Conservation (phyloP, 2,797 vertebrate species). For the Fringilla coelebs region DNA sequence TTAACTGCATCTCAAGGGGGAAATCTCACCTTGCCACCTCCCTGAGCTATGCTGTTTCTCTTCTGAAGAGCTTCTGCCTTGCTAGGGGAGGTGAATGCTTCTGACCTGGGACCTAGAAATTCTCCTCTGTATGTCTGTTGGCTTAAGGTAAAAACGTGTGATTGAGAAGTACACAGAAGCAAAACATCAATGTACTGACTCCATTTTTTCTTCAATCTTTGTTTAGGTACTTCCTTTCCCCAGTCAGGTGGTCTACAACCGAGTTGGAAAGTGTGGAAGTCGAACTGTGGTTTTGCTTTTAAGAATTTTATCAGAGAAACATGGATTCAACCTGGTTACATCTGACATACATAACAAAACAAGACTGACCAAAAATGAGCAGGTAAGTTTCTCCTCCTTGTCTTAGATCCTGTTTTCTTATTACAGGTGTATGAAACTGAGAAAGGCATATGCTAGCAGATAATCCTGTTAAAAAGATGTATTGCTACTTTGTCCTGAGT, state of each 20-base stretch:
- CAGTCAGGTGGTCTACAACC: constrained; percentile 98
- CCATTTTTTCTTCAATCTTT: not conserved
- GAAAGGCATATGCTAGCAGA: not conserved
- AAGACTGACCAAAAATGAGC: constrained; percentile 93
- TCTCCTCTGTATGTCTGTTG: not conserved
- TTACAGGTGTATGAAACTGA: not conserved
- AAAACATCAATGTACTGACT: not conserved
- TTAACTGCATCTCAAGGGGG: not conserved
- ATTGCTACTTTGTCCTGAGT: not conserved
- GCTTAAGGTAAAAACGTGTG: not conserved
- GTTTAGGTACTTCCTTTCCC: constrained; percentile 91
- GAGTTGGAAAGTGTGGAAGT: constrained; percentile 98
- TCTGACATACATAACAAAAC: constrained; percentile 99
- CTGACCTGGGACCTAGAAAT: not conserved
- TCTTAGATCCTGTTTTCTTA: not conserved
- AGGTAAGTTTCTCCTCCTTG: constrained; percentile 76
- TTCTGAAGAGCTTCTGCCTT: not conserved
- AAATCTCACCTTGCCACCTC: not conserved
- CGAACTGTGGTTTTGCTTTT: constrained; percentile 95
- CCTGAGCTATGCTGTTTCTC: not conserved
- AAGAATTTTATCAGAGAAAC: constrained; percentile 90
- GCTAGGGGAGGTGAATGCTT: not conserved
- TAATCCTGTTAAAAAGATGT: not conserved
- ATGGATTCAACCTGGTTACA: constrained; percentile 93
- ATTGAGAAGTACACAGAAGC: not conserved